Evolutionary conservation across 2,888 invertebrate species (phyloP), one percentile per base, ranked within the genome.

Genomic region (Norana najaformis): DNA sequence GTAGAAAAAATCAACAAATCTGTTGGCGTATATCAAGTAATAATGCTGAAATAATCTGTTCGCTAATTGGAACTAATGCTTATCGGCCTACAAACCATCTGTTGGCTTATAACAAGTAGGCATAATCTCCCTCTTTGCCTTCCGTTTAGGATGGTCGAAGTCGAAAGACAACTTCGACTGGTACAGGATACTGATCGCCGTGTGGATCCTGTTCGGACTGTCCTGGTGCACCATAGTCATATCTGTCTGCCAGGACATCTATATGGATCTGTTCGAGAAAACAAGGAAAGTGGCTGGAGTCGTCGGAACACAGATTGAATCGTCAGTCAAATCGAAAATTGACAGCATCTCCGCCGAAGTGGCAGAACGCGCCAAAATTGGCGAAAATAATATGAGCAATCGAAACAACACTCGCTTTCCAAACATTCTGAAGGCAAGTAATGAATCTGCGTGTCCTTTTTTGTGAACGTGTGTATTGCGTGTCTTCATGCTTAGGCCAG

Each of bases 171-270:
- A 39, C 0, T 34, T 88, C 69, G 89, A 35, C 0, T 89, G 83
- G 83, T 89, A 89, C n/a, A 16, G 83, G 37, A 20, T 89, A 23
- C 36, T 37, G 36, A 53, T 90, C 36, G n/a, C 88, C 34, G 11
- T 35, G 16, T 90, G 90, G 90, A 88, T 90, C 47, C 47, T 90
- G 16, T 35, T 90, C 36, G 90, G 90, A 36, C 90, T 90, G 47
- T 39, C 90, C 47, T 90, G 90, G 90, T 47, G 39, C 47, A 53
- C 90, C 1, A 69, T 36, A 23, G 88, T 90, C 39, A 90, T 90
- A 47, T 47, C 47, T 20, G 47, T 37, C 88, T 88, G 47, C 36
- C 90, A 90, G 88, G 90, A 90, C 20, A 35, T 88, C 41, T 88
- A 88, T 38, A 47, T 36, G 34, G 88, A 88, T 39, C 41, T 88